Percentiles rank a stretch among this genome's conserved stretches.
These are phyloP conservation scores for Carapus acus DNA, from an alignment of 2,797 vertebrate genomes.

Conservation along the genomic window DNA sequence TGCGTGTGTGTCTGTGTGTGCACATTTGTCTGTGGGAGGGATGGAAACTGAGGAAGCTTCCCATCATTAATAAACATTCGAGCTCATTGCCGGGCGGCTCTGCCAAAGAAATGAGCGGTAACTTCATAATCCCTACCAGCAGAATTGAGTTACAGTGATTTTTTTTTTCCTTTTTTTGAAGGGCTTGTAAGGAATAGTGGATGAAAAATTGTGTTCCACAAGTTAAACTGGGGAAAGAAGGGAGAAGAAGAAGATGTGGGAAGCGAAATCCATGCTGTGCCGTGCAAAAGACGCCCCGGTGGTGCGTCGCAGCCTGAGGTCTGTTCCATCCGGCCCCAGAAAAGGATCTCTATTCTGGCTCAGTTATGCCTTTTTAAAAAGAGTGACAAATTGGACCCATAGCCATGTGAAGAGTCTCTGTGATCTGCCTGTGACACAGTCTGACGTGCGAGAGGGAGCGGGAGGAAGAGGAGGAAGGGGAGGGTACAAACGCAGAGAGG, in stretches of 20 bases:
- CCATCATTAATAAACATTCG: constrained; percentile 53
- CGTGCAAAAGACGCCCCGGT: not conserved
- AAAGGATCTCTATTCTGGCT: constrained; percentile 44
- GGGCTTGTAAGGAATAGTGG: constrained; percentile 27
- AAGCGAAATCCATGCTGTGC: not conserved
- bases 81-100: constrained; percentile 34
- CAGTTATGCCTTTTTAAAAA: constrained; percentile 51
- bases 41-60: constrained; percentile 49
- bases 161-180: too few species aligned
- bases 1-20: constrained; percentile 13
- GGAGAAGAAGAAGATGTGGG: not conserved
- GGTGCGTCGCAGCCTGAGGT: constrained; percentile 25
- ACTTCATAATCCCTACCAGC: constrained; percentile 38
- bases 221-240: constrained; percentile 12
- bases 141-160: constrained; percentile 35
- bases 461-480: constrained; percentile 16
- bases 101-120: constrained; percentile 35
- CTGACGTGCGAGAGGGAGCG: constrained; percentile 30
- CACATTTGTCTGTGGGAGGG: constrained; percentile 6
- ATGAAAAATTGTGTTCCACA: constrained; percentile 14
- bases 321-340: constrained; percentile 34
- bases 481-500: constrained; percentile 41
- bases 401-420: constrained; percentile 47
- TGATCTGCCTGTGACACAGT: constrained; percentile 52
- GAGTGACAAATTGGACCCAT: constrained; percentile 55